Base-by-base conservation (phyloP, 1,140 invertebrate species). In the Zaprionus kolodkinae region DNA sequence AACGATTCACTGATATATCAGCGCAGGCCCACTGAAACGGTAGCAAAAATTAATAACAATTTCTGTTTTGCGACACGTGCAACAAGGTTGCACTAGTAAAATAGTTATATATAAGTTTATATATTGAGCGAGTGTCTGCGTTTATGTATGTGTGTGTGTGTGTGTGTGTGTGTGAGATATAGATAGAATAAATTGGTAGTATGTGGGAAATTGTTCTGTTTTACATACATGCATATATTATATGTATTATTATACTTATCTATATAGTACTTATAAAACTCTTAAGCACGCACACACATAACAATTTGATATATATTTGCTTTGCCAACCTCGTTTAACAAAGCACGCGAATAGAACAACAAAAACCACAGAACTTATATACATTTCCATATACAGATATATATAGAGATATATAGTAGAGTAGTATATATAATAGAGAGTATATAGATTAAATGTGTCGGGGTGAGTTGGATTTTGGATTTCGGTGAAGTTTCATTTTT, bases 1-100 rank as follows among this genome's bases (percentile, higher is more conserved):
- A 35, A 30, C 27, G 33, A 35, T 40, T 40, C 13, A 40, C 38
- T 40, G 38, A 40, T 40, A 36, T 27, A 61, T 66, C 72, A 79
- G 73, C 73, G 73, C 73, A 43, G 57, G 65, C 61, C 64, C 73
- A 81, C 84, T 87, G 85, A 88, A 87, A 87, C 66, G 66, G 80
- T 88, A 87, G 36, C 56, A 78, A 71, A 78, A 48, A 78, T 89
- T 89, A 81, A 73, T 88, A 74, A 71, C 43, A 74, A 17, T 56
- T 60, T 72, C 21, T 11, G 11, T 50, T 45, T 21, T 5, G n/a
- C 15, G 21, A n/a, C 52, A 54, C 52, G n/a, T 38, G 12, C 40
- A 43, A 54, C 25, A 21, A 30, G 27, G 27, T 30, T 30, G 27
- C 13, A 50, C 9, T 50, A 38, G 15, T 43, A 21, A 15, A 48